Conservation (phyloP, 2,888 invertebrate genomes). For the Idaea dimidiata region DNA sequence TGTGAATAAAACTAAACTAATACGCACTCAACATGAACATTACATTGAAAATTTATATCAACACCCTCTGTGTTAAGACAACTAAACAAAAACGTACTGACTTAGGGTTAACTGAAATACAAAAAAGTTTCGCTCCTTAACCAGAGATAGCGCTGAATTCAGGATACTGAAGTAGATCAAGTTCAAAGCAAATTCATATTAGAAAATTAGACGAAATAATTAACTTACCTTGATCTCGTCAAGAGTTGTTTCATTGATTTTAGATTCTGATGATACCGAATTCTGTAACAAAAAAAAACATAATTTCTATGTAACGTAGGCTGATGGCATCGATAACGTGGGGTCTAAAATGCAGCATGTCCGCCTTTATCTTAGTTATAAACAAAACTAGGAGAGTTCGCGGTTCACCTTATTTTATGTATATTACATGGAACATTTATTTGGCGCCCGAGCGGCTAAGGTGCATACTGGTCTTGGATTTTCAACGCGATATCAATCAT, state of each 20-base stretch:
- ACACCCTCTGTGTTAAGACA: neutral
- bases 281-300: constrained; percentile 55
- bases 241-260: constrained; percentile 65
- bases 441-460: constrained; percentile 8
- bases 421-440: neutral
- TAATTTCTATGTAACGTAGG: neutral
- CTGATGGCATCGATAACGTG: neutral
- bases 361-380: too few species aligned
- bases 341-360: neutral
- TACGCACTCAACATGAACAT: neutral
- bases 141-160: constrained; percentile 43
- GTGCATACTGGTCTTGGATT: constrained; percentile 10
- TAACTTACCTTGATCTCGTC: constrained; percentile 69
- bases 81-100: neutral
- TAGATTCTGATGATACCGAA: constrained; percentile 60
- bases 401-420: neutral
- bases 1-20: neutral
- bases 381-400: too few species aligned
- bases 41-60: neutral
- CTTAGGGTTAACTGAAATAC: neutral
- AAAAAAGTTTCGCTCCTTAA: neutral
- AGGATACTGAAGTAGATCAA: neutral
- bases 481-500: neutral
- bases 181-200: neutral
- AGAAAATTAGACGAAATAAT: neutral